Percentiles rank a stretch among this genome's conserved stretches.
These are phyloP conservation scores for Leptocoma aspasia DNA, from an alignment of 2,113 vertebrate species.

Conservation along the genomic window DNA sequence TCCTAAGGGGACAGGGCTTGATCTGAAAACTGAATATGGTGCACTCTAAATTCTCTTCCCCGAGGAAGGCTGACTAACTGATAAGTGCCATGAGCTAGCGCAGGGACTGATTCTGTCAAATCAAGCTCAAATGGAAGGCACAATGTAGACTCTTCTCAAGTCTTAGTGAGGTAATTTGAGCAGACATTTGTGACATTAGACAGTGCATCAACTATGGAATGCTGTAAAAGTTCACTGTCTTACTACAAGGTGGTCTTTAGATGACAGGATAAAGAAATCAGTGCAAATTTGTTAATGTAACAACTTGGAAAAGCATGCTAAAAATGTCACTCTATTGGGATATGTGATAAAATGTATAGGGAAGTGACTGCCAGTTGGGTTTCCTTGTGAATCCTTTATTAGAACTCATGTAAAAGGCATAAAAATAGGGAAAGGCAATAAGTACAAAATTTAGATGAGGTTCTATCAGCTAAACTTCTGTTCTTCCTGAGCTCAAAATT, in stretches of 20 bases:
- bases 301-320: conserved; percentile 80
- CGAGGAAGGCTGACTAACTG: conserved; percentile 80
- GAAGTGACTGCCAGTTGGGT: conserved; percentile 50
- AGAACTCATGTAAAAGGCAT: conserved; percentile 21
- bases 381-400: conserved; percentile 37
- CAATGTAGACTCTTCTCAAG: conserved; percentile 76
- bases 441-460: neutral
- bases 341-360: conserved; percentile 68
- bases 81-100: conserved; percentile 83
- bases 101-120: conserved; percentile 83
- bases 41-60: conserved; percentile 80
- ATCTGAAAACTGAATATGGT: conserved; percentile 81
- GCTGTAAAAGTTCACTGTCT: conserved; percentile 76
- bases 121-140: conserved; percentile 80
- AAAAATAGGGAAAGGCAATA: conserved; percentile 22
- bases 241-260: conserved; percentile 79
- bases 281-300: conserved; percentile 85
- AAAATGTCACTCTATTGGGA: conserved; percentile 74
- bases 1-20: conserved; percentile 79
- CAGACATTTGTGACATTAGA: conserved; percentile 90
- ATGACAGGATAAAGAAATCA: conserved; percentile 81
- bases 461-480: neutral
- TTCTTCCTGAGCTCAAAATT: neutral
- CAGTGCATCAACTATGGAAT: conserved; percentile 76
- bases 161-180: conserved; percentile 79